Evolutionary conservation across 2,113 vertebrate genomes (phyloP).

Genomic region (Gorsachius goisagi): DNA sequence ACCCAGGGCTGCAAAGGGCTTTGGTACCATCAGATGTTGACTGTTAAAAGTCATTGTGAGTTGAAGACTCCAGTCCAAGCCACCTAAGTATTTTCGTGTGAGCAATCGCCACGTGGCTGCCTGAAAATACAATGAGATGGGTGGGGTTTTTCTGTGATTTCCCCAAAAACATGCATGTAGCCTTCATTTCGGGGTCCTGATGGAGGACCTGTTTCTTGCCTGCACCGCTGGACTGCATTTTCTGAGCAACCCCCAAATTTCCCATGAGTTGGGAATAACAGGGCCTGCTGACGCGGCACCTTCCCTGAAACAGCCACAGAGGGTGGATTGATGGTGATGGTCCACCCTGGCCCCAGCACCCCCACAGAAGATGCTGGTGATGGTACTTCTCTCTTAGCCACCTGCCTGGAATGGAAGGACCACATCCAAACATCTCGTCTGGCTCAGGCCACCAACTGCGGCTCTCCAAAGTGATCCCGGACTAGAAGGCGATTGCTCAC

Average conservation of each 20-base stretch:
- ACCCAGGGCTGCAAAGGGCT: too few relatives aligned
- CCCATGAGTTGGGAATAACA: fast-evolving
- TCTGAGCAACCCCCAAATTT: background rate
- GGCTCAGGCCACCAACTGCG: fast-evolving
- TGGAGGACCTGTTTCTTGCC: background rate
- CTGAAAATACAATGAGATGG: fast-evolving
- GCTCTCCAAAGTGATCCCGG: fast-evolving
- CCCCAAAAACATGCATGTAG: background rate
- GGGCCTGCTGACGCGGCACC: fast-evolving
- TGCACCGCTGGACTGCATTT: background rate
- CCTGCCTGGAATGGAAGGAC: background rate
- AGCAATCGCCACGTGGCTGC: fast-evolving
- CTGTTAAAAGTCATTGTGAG: conserved; percentile 70
- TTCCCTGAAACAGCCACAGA: fast-evolving
- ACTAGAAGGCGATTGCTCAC: fast-evolving
- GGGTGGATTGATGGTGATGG: fast-evolving
- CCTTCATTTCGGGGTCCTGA: fast-evolving
- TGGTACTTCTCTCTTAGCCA: fast-evolving
- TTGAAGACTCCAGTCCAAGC: conserved; percentile 60
- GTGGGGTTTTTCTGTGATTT: background rate
- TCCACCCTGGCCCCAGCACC: background rate
- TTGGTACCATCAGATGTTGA: too few relatives aligned
- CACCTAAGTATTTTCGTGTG: conserved; percentile 44
- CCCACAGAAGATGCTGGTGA: background rate
- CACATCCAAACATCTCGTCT: fast-evolving